Conservation (phyloP, 2,113 vertebrate species). For the Misgurnus anguillicaudatus region DNA sequence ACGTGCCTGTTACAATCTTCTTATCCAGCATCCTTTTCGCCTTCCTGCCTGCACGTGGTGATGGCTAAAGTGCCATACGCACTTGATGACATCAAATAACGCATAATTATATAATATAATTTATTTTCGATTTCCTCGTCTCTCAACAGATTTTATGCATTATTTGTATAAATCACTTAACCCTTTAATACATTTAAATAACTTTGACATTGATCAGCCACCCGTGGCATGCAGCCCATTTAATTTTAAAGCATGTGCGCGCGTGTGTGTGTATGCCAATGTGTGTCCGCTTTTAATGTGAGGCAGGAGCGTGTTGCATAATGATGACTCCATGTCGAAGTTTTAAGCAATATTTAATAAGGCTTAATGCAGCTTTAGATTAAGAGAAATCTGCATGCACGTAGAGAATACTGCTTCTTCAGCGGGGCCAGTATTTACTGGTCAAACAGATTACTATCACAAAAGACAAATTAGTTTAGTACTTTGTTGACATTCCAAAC, state of each 20-base stretch:
- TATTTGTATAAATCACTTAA: neutral
- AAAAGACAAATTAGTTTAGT: constrained; percentile 57
- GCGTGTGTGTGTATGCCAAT: neutral
- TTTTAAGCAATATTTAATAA: constrained; percentile 62
- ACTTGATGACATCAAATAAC: neutral
- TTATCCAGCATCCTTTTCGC: constrained; percentile 55
- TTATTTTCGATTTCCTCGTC: constrained; percentile 3
- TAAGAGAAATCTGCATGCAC: constrained; percentile 58
- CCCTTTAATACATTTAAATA: constrained; percentile 2
- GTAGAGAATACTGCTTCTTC: constrained; percentile 57
- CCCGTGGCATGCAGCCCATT: neutral
- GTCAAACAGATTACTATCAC: constrained; percentile 57
- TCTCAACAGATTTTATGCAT: neutral
- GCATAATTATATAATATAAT: neutral
- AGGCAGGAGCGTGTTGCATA: constrained; percentile 37
- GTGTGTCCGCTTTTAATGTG: constrained; percentile 25
- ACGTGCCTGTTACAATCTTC: constrained; percentile 59
- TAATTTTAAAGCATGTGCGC: neutral
- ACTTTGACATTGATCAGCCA: constrained; percentile 15
- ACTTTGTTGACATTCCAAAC: constrained; percentile 53
- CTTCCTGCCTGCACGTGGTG: constrained; percentile 55
- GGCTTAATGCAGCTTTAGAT: constrained; percentile 66
- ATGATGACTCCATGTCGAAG: constrained; percentile 44
- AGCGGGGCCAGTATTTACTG: constrained; percentile 56
- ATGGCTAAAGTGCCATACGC: neutral